Conservation (phyloP, 2,797 vertebrate genomes). For the Trachurus trachurus region DNA sequence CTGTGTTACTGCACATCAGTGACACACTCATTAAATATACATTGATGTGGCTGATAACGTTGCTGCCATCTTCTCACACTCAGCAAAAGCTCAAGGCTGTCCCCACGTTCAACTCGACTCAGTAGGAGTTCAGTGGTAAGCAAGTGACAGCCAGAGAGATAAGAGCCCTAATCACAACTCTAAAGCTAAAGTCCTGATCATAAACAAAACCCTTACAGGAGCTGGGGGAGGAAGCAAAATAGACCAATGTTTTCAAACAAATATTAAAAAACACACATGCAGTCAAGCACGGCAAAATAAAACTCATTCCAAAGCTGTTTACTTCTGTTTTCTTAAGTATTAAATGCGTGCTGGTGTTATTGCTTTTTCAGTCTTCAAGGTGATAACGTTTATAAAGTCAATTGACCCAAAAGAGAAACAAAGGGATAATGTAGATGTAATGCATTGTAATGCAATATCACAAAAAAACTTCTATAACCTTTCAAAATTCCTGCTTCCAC, state of each 20-base stretch:
- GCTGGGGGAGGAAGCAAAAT: not conserved
- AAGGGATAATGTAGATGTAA: not conserved
- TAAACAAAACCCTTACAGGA: not conserved
- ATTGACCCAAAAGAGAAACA: not conserved
- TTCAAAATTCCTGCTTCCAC: not conserved
- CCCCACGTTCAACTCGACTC: too few species aligned
- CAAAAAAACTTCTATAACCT: not conserved
- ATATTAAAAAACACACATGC: slow-evolving; percentile 1
- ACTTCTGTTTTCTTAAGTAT: not conserved
- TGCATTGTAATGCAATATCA: slow-evolving; percentile 14
- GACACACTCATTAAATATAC: not conserved
- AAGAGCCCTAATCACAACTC: not conserved
- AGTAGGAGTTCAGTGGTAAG: not conserved
- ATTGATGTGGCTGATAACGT: not conserved
- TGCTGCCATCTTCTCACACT: not conserved
- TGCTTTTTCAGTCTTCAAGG: not conserved
- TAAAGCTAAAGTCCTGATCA: not conserved
- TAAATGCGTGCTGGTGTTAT: not conserved
- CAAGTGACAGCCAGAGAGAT: not conserved
- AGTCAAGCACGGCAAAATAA: not conserved
- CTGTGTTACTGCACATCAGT: not conserved
- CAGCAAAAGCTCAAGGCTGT: not conserved
- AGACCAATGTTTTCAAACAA: not conserved
- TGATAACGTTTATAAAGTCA: not conserved
- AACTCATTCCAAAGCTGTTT: not conserved